Evolutionary conservation across 2,888 invertebrate species (phyloP).

Genomic region (Drosophila austrosaltans): DNA sequence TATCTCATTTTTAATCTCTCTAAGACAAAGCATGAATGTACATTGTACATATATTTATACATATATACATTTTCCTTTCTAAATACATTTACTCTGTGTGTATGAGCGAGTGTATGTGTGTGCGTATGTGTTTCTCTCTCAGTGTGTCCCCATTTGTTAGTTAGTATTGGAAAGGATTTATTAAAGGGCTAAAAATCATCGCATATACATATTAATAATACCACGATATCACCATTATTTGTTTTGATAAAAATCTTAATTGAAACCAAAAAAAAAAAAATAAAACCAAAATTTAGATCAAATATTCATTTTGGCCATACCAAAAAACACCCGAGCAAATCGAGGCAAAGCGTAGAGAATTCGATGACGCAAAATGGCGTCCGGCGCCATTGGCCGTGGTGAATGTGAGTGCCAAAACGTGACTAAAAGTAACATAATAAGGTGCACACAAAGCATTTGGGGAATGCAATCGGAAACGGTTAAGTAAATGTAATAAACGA

Average conservation of each 20-base stretch:
- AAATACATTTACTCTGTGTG: no score
- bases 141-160: neutral
- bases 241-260: no score
- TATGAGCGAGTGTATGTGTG: neutral
- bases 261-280: neutral
- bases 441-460: neutral
- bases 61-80: no score
- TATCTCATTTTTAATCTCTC: neutral
- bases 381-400: slow-evolving; percentile 87
- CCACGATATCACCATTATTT: no score
- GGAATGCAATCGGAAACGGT: neutral
- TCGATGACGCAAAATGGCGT: slow-evolving; percentile 86
- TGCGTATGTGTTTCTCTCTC: neutral
- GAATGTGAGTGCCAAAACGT: slow-evolving; percentile 86
- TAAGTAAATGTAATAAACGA: neutral
- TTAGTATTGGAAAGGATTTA: slow-evolving; percentile 3
- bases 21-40: neutral
- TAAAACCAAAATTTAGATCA: slow-evolving; percentile 85
- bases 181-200: neutral
- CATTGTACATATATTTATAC: neutral
- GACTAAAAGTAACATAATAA: neutral
- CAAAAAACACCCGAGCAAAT: slow-evolving; percentile 86
- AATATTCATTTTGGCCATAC: slow-evolving; percentile 88
- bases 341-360: slow-evolving; percentile 85
- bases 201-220: neutral